Evolutionary conservation across 1,140 invertebrate species (phyloP), one percentile per base, ranked within the genome.

Genomic region (Hyles vespertilio): DNA sequence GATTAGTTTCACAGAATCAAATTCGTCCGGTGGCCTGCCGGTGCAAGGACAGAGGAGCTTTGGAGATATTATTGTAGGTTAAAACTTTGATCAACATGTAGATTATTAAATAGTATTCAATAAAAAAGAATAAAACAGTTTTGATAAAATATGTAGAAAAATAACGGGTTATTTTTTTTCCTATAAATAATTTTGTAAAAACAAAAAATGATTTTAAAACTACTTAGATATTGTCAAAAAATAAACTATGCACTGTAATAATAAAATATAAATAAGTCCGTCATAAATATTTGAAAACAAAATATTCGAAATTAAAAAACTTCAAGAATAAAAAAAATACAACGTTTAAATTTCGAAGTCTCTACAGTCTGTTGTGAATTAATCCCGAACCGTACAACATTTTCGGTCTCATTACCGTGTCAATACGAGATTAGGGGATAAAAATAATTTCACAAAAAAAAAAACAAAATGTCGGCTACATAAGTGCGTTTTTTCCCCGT

Each of bases 341-440:
- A 10, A 11, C 0, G 11, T 11, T 40, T 40, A 40, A 40, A 40
- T 40, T 40, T 40, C 36, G 36, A 52, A 50, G 51, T 61, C 76
- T 84, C 77, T 62, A 79, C 56, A 12, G 5, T 11, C 69, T 53
- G 58, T 45, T 57, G 3, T 46, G 71, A 63, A 56, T 50, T 60
- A 73, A 63, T 70, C 69, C 64, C 58, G 62, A 52, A 58, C 63
- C 66, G 71, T 84, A 85, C 80, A 82, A 87, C 84, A 87, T 87
- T 85, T 85, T 48, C 58, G 72, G 72, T 69, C 81, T 87, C 79
- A 87, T 87, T 87, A 87, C 84, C 61, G 71, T 87, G 84, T 87
- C 84, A 87, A 87, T 87, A 79, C 72, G 77, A 87, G 82, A 87
- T 87, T 87, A 85, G 82, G 82, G 82, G 81, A 83, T 84, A 86